phyloP scores from a whole-genome alignment of 2,888 invertebrate species.

The Sinotaia quadrata region DNA sequence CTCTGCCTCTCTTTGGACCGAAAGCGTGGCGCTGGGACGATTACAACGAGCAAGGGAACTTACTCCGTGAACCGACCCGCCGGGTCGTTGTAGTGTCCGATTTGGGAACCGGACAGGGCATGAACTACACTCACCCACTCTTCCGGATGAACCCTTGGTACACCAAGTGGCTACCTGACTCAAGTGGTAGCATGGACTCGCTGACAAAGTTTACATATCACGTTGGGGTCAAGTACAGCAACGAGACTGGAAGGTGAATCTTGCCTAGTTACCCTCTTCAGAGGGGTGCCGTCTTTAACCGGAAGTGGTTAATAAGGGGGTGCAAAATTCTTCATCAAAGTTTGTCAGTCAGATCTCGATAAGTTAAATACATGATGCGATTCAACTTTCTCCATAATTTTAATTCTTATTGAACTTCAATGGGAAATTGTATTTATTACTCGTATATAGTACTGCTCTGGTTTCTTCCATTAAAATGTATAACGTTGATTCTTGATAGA shows the following conservation, averaged over 20 bases:
- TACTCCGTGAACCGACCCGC: slow-evolving; percentile 89
- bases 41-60: slow-evolving; percentile 86
- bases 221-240: slow-evolving; percentile 62
- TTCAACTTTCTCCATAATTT: no score
- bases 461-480: no score
- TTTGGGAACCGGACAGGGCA: slow-evolving; percentile 80
- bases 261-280: no score
- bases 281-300: no score
- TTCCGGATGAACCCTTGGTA: slow-evolving; percentile 49
- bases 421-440: no score
- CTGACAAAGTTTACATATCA: slow-evolving; percentile 48
- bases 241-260: slow-evolving; percentile 51
- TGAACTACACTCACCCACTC: slow-evolving; percentile 82
- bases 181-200: slow-evolving; percentile 36
- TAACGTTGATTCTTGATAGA: no score
- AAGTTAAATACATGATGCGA: no score
- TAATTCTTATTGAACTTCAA: no score
- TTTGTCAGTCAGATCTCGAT: no score
- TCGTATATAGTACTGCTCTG: no score
- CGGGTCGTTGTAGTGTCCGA: slow-evolving; percentile 79
- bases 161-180: slow-evolving; percentile 41
- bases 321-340: no score
- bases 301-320: no score
- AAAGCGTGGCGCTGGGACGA: slow-evolving; percentile 80
- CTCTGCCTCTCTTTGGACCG: slow-evolving; percentile 93